Base-by-base conservation (phyloP, 1,140 invertebrate genomes). In the Caerostris extrusa region DNA sequence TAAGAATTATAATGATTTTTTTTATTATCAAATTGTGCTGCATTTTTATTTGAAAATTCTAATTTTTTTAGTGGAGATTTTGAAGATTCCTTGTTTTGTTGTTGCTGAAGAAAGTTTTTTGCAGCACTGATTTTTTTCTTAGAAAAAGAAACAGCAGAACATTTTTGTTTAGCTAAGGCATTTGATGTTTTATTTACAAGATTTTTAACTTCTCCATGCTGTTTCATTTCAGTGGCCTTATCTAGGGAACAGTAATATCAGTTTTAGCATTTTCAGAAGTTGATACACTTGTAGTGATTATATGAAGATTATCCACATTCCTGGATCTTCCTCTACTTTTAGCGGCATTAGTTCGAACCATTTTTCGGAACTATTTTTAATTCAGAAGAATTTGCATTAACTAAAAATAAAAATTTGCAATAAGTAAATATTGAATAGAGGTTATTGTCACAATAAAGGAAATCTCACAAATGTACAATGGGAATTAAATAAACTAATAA, bases 41-140 rank as follows among this genome's bases (percentile, higher is more conserved):
- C 34, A 19, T 71, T 71, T 53, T 50, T 50, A 77, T 12, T 77
- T 7, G 50, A 64, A 12, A 64, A 64, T 14, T 14, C 10, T 14
- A 5, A 4, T 53, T 77, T 77, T 77, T 77, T 77, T 50, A 77
- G 3, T 50, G 71, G 71, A 12, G 71, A 77, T 64, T 34, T 34
- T 34, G 61, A 14, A 64, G 5, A 10, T 71, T 71, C 69, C 50
- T 77, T 77, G 34, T 34, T 34, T 34, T 77, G 71, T 34, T 67
- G 14, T 34, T 77, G 71, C 71, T 67, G 14, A 5, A 71, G 53
- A 77, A 77, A 77, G 34, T 77, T 77, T 50, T 77, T 77, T 50
- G 71, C 71, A 50, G 71, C 71, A 77, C 53, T 77, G 53, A 77
- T 77, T 77, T 77, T 77, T 77, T 77, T 77, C 34, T 77, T 77